phyloP scores from a whole-genome alignment of 1,140 invertebrate genomes.

The Aphidius ervi region DNA sequence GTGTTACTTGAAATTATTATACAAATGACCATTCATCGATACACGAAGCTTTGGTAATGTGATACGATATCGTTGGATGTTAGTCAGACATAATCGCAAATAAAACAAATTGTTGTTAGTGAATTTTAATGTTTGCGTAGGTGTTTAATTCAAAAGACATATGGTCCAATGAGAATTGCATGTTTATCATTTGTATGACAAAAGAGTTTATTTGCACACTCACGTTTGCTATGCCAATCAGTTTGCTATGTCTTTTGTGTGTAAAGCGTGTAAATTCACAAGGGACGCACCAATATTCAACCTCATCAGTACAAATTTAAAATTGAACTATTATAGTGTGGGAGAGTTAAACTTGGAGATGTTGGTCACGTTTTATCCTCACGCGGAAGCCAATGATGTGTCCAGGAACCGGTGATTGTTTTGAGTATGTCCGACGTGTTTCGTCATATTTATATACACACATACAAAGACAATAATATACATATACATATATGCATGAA shows the following conservation, averaged over 20 bases:
- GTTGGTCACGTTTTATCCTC: slow-evolving; percentile 34
- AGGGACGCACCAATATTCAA: neutral
- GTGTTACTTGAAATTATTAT: slow-evolving; percentile 21
- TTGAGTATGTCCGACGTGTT: slow-evolving; percentile 33
- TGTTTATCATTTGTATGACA: slow-evolving; percentile 29
- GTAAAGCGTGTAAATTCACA: slow-evolving; percentile 9
- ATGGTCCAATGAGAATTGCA: slow-evolving; percentile 19
- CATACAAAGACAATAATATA: neutral
- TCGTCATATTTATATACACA: slow-evolving; percentile 8
- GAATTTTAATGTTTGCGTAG: slow-evolving; percentile 19
- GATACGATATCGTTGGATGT: neutral
- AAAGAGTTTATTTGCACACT: slow-evolving; percentile 23
- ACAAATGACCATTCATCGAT: slow-evolving; percentile 23
- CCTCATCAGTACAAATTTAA: neutral
- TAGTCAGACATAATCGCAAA: neutral
- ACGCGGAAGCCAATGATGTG: slow-evolving; percentile 29
- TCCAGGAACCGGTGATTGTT: slow-evolving; percentile 34
- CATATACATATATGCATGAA: neutral
- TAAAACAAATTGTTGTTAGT: slow-evolving; percentile 18
- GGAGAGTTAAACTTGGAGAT: slow-evolving; percentile 21
- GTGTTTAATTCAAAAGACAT: slow-evolving; percentile 2
- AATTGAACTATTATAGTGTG: neutral
- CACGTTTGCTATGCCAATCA: slow-evolving; percentile 8
- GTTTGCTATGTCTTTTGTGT: slow-evolving; percentile 14
- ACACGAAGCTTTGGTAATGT: slow-evolving; percentile 9